Base-by-base conservation (phyloP, 2,113 vertebrate genomes). In the Zosterops japonicus region DNA sequence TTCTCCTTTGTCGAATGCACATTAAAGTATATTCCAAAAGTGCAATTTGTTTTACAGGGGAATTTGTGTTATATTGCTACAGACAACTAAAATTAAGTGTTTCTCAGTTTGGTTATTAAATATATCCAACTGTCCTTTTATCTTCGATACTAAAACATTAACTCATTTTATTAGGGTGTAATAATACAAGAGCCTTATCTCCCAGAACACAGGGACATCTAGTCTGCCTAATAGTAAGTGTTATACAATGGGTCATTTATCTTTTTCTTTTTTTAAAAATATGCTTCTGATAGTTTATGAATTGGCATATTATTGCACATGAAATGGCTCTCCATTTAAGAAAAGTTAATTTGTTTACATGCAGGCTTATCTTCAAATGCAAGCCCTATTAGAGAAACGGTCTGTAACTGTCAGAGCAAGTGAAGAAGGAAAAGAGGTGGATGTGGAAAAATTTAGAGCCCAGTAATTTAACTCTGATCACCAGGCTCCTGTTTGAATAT, bases 1-100 rank as follows among this genome's bases (percentile, higher is more conserved):
- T 99, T 98, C 97, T 98, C 97, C 97, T 98, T 98, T 98, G 98
- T 98, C 98, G 97, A 98, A 97, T 96, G 97, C 96, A 97, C 98
- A 98, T 98, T 98, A 98, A 98, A 98, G 96, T 97, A 97, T 98
- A 98, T 92, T 97, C 94, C 96, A 97, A 98, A 98, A 98, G 95
- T 97, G 98, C 97, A 98, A 98, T 98, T 98, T 98, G 98, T 98
- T 98, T 98, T 98, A 98, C 97, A 97, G 96, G 93, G 97, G 90
- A 98, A 98, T 98, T 98, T 97, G 97, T 97, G 94, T 97, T 98
- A 97, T 98, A 98, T 98, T 98, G 98, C 97, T 97, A 97, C 94
- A 97, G 97, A 98, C 98, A 97, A 98, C 97, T 97, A 97, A 98
- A 98, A 98, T 98, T 97, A 98, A 98, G 97, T 97, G 97, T 98